Conservation (phyloP, 2,888 invertebrate species). For the Drosophila antonietae region DNA sequence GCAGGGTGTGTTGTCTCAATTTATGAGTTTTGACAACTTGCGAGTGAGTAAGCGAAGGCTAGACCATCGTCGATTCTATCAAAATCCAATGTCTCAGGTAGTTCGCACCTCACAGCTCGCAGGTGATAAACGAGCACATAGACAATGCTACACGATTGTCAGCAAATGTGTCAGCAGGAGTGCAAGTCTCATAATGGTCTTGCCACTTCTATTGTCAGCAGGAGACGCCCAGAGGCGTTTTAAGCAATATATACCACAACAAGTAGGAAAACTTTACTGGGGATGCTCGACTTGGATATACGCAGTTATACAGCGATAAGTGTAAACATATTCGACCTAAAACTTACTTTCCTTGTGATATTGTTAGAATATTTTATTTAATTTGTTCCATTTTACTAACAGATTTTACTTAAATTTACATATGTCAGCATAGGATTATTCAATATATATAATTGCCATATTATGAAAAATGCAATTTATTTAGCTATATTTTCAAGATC, state of each 20-base stretch:
- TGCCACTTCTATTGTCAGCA: slow-evolving; percentile 43
- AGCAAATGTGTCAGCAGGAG: slow-evolving; percentile 46
- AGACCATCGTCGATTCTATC: slow-evolving; percentile 37
- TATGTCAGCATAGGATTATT: too few relatives aligned
- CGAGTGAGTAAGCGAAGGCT: slow-evolving; percentile 36
- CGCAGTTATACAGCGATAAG: too few relatives aligned
- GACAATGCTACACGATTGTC: slow-evolving; percentile 34
- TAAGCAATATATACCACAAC: slow-evolving; percentile 22
- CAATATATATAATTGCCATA: too few relatives aligned
- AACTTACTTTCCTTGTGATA: too few relatives aligned
- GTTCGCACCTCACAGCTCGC: slow-evolving; percentile 14
- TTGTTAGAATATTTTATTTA: too few relatives aligned
- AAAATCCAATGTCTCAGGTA: slow-evolving; percentile 37
- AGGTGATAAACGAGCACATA: slow-evolving; percentile 53
- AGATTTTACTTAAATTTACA: too few relatives aligned
- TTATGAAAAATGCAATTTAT: too few relatives aligned
- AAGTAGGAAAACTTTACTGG: neutral
- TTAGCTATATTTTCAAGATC: too few relatives aligned
- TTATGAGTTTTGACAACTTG: slow-evolving; percentile 60
- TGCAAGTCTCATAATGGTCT: slow-evolving; percentile 56
- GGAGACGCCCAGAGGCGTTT: slow-evolving; percentile 23
- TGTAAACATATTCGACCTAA: too few relatives aligned
- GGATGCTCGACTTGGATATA: neutral
- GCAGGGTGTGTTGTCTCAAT: slow-evolving; percentile 44
- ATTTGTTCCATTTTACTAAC: too few relatives aligned